These are phyloP conservation scores for Ctenopoma multispine DNA, from an alignment of 2,797 vertebrate genomes.

Conservation along the genomic window DNA sequence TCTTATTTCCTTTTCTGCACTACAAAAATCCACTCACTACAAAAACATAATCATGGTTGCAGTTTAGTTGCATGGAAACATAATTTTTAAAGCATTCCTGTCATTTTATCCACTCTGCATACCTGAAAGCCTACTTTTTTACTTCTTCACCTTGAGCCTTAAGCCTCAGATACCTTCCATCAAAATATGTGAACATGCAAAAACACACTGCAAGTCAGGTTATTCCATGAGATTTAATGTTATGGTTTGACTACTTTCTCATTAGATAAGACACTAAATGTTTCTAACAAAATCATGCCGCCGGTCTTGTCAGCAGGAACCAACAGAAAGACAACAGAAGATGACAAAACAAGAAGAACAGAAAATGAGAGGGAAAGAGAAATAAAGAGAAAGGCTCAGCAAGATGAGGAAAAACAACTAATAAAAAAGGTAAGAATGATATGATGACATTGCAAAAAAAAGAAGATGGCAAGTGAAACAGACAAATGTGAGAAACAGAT, in stretches of 20 bases:
- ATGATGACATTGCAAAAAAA: slow-evolving; percentile 16
- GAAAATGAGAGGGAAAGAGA: neutral
- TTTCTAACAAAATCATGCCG: slow-evolving; percentile 16
- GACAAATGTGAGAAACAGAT: neutral
- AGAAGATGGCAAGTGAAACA: neutral
- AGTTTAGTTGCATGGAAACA: too few species aligned
- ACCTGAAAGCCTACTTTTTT: neutral
- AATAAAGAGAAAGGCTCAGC: neutral
- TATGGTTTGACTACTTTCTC: slow-evolving; percentile 21
- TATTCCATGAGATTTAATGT: slow-evolving; percentile 5
- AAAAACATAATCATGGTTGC: too few species aligned
- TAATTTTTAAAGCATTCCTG: neutral
- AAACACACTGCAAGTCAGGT: slow-evolving; percentile 19
- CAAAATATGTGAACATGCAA: slow-evolving; percentile 16
- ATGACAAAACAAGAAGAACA: neutral
- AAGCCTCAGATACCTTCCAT: slow-evolving; percentile 15
- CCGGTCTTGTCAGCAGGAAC: slow-evolving; percentile 30
- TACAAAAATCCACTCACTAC: too few species aligned
- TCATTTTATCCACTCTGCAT: neutral
- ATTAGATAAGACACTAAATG: slow-evolving; percentile 32
- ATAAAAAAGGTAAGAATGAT: neutral
- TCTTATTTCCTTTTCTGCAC: too few species aligned
- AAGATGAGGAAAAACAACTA: neutral
- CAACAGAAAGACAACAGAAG: slow-evolving; percentile 8
- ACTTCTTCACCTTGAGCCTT: slow-evolving; percentile 3